Conservation (phyloP, 2,888 invertebrate species). For the Protodeltote pygarga region DNA sequence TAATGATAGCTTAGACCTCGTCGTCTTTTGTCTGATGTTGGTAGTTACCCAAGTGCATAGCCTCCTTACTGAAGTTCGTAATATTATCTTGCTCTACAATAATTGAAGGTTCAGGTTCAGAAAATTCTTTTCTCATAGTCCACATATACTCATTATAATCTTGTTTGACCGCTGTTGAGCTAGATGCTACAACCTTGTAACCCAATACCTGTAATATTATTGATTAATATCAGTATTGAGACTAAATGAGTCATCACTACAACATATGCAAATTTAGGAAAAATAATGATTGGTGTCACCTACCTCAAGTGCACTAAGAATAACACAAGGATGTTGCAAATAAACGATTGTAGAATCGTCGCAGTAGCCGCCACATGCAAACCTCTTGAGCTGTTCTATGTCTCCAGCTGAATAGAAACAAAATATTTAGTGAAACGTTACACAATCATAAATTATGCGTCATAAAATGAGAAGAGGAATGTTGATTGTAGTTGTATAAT, state of each 20-base stretch:
- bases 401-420: constrained; percentile 86
- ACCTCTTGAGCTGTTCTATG: constrained; percentile 93
- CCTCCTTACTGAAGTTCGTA: constrained; percentile 88
- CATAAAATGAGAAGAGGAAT: constrained; percentile 40
- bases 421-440: constrained; percentile 4
- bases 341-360: constrained; percentile 95
- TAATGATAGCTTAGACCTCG: constrained; percentile 67
- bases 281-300: constrained; percentile 36
- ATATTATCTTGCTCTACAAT: constrained; percentile 88
- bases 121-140: constrained; percentile 96
- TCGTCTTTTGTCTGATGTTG: constrained; percentile 80
- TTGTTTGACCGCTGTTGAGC: constrained; percentile 94
- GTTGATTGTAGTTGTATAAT: no score
- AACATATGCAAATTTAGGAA: constrained; percentile 11
- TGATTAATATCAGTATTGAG: constrained; percentile 25
- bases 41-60: constrained; percentile 79
- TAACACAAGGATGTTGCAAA: constrained; percentile 95
- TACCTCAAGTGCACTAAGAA: constrained; percentile 94
- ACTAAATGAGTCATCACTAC: constrained; percentile 42
- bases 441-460: not conserved
- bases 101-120: constrained; percentile 92
- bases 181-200: constrained; percentile 95
- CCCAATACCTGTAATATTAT: constrained; percentile 89
- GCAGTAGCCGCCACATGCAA: constrained; percentile 94
- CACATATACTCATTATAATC: constrained; percentile 97